Evolutionary conservation across 2,797 vertebrate genomes (phyloP).

Genomic region (Pelochelys cantorii): DNA sequence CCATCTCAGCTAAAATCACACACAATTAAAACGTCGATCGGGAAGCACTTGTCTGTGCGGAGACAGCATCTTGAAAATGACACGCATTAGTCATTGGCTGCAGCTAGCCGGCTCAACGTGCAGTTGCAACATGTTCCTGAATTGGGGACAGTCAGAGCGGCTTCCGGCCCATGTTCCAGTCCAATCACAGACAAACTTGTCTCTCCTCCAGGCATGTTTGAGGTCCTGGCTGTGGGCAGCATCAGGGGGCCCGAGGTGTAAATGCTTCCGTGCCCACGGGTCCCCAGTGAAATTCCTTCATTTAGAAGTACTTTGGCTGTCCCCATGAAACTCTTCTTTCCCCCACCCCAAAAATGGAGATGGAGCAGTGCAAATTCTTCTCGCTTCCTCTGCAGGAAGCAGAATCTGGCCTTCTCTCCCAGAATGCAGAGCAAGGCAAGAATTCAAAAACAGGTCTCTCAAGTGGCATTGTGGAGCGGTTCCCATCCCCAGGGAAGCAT

Average conservation of each 20-base stretch:
- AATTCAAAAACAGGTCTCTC: not conserved
- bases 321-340: not conserved
- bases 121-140: not conserved
- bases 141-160: not conserved
- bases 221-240: not conserved
- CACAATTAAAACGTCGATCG: slow-evolving; percentile 82
- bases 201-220: not conserved
- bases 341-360: rapidly evolving
- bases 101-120: not conserved
- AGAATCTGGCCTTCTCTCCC: not conserved
- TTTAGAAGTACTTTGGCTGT: not conserved
- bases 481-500: not conserved
- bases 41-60: slow-evolving; percentile 67
- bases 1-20: slow-evolving; percentile 81
- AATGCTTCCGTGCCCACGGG: not conserved
- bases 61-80: slow-evolving; percentile 72
- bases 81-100: slow-evolving; percentile 70
- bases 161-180: not conserved
- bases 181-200: not conserved
- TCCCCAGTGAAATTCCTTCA: not conserved
- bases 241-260: not conserved
- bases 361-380: rapidly evolving
- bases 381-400: rapidly evolving
- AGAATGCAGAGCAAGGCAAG: not conserved
- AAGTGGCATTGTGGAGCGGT: not conserved